Evolutionary conservation across 2,888 invertebrate species (phyloP), one percentile per base, ranked within the genome.

Genomic region (Quadroppia sp.): DNA sequence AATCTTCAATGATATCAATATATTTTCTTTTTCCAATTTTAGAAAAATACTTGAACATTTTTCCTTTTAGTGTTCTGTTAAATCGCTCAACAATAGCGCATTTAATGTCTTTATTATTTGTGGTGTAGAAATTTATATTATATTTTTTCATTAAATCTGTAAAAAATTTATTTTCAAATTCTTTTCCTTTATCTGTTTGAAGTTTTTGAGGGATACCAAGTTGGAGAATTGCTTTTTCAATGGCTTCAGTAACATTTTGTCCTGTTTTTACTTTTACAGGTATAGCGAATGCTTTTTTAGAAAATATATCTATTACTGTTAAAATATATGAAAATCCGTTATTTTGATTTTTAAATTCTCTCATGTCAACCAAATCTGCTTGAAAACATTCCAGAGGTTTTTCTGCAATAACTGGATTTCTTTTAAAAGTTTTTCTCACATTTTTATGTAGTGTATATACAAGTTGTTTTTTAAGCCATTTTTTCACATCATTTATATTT

Each of bases 1-100:
- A 7, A 45, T 45, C 45, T 45, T 45, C 2, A 20, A 50, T 2
- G 23, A 23, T 15, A 20, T n/a, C 2, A 50, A 15, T n/a, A 23
- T 25, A 53, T 13, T 13, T 23, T 23, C 13, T 23, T 1, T 6
- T 25, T 2, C 25, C 53, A 25, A 1, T 11, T 25, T 23, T 25
- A 9, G 53, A 25, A 25, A 53, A 25, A 25, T 25, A 25, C 25
- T 53, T 53, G 6, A 23, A 23, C 23, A 53, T 13, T 53, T 25
- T 23, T 80, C 78, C 73, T 76, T 77, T 80, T 15, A 80, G 50
- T 7, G 79, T 80, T 72, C 79, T 64, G 75, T 80, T 79, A 11
- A 79, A 80, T 6, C 81, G 70, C 76, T 81, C 81, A 1, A 79
- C 78, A 7, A 81, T 75, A 1, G 77, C 75, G 1, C 79, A 79